These are phyloP conservation scores for Chaetorhynchus papuensis DNA, from an alignment of 2,113 vertebrate species.

Conservation along the genomic window DNA sequence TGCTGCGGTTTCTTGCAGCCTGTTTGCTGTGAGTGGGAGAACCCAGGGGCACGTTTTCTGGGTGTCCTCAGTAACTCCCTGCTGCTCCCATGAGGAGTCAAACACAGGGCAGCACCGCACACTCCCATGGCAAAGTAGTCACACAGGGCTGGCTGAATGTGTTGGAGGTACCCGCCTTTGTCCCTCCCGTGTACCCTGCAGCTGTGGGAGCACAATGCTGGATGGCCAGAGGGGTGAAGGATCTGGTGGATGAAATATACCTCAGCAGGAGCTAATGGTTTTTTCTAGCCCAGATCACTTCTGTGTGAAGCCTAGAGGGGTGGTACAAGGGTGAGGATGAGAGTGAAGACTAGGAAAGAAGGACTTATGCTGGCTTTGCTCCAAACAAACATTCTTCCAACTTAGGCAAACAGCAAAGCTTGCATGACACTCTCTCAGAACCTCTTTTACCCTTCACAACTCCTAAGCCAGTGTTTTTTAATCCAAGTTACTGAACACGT, in stretches of 20 bases:
- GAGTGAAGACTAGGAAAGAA: background rate
- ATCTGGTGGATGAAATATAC: background rate
- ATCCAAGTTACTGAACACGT: background rate
- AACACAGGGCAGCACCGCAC: fast-evolving
- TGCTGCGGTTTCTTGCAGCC: background rate
- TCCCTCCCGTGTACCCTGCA: background rate
- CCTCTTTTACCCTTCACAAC: background rate
- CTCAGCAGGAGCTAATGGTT: background rate
- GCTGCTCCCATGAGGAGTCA: background rate
- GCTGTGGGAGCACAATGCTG: fast-evolving
- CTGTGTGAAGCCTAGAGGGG: background rate
- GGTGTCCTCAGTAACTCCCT: background rate
- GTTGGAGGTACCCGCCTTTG: too few relatives aligned
- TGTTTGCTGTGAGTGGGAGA: background rate
- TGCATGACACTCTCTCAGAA: background rate
- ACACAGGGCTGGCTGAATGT: fast-evolving
- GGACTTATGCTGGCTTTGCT: background rate
- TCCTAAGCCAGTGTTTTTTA: background rate
- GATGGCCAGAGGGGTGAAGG: background rate
- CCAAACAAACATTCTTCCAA: background rate
- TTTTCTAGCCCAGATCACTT: background rate
- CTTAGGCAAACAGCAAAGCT: background rate
- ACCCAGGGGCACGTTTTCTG: background rate
- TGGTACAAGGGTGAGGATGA: background rate
- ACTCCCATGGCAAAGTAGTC: background rate